Evolutionary conservation across 1,140 invertebrate genomes (phyloP), one percentile per base, ranked within the genome.

Genomic region (Acyrthosiphon pisum): DNA sequence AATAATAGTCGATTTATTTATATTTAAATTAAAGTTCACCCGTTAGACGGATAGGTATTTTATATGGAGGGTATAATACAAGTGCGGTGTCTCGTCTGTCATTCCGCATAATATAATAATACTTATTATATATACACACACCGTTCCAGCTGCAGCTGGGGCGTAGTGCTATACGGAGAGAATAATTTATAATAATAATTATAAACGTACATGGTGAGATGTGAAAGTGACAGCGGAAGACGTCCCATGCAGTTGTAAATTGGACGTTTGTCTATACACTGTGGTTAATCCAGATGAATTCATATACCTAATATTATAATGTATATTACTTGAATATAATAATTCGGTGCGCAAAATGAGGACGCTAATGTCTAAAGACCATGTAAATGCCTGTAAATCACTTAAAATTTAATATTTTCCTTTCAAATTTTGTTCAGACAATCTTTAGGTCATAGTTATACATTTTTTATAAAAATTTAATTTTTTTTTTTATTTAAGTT

Each of bases 1-100:
- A 76, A 76, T 76, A 76, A 76, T 76, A 76, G 14, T 76, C n/a
- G 60, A 76, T 76, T 76, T 76, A n/a, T 76, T 76, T 76, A n/a
- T 76, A 76, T 76, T 76, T n/a, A 76, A 76, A 76, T 76, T n/a
- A n/a, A 76, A 76, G 11, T 76, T n/a, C 4, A 35, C 6, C 14
- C 30, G 3, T n/a, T n/a, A n/a, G 30, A 76, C 3, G 60, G 20
- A 68, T 6, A 76, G 14, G 60, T 20, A 76, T n/a, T 76, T 76
- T n/a, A n/a, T 76, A n/a, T n/a, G 60, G 14, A 18, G 50, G 20
- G 60, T n/a, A n/a, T 76, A 68, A 76, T n/a, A n/a, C 60, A 35
- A 76, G n/a, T n/a, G n/a, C 60, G 14, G 11, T 76, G 14, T 14
- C 60, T 76, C 30, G 14, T 8, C 30, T n/a, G 60, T n/a, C 60